phyloP scores from a whole-genome alignment of 2,113 vertebrate species.

The Dunckerocampus dactyliophorus region DNA sequence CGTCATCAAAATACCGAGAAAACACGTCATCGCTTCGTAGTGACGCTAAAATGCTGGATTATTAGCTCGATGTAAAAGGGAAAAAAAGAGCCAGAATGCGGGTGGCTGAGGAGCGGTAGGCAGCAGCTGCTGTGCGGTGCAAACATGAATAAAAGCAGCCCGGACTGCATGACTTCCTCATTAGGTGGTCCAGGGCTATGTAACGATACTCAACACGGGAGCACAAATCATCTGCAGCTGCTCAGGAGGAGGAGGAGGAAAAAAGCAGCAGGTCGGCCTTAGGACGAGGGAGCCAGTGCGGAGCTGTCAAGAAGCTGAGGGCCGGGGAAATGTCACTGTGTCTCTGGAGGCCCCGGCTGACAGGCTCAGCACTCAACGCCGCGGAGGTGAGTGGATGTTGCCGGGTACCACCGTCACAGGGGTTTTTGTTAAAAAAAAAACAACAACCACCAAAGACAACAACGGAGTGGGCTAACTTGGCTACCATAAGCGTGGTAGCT shows the following conservation, averaged over 20 bases:
- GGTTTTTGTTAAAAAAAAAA: not conserved
- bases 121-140: slow-evolving; percentile 23
- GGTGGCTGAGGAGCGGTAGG: not conserved
- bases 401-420: not conserved
- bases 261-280: slow-evolving; percentile 47
- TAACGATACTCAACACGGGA: slow-evolving; percentile 51
- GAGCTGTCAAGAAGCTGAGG: slow-evolving; percentile 53
- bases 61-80: too few relatives aligned
- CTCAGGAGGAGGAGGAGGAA: not conserved
- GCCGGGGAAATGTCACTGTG: slow-evolving; percentile 57
- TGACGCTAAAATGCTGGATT: not conserved
- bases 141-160: slow-evolving; percentile 19
- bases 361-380: slow-evolving; percentile 1
- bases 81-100: not conserved
- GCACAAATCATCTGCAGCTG: slow-evolving; percentile 65
- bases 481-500: slow-evolving; percentile 29
- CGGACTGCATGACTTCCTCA: slow-evolving; percentile 39
- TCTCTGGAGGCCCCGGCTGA: slow-evolving; percentile 19
- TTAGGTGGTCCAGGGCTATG: slow-evolving; percentile 31
- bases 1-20: slow-evolving; percentile 56
- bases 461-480: not conserved
- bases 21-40: slow-evolving; percentile 40
- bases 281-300: slow-evolving; percentile 28
- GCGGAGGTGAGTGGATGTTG: not conserved
- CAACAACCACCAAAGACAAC: not conserved